Evolutionary conservation across 2,888 invertebrate genomes (phyloP).

Genomic region (Electrophaes corylata): DNA sequence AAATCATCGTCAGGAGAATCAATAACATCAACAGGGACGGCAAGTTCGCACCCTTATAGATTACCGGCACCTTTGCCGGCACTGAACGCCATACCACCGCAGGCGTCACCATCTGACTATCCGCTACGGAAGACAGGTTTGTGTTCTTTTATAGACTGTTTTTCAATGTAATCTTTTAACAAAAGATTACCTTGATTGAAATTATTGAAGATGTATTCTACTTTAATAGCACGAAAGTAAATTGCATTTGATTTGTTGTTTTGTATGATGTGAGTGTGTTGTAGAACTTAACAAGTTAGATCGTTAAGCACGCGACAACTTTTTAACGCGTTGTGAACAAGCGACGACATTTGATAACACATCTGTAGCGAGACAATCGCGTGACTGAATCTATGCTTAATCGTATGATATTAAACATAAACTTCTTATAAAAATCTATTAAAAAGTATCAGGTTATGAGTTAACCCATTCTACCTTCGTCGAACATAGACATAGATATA

Average conservation of each 20-base stretch:
- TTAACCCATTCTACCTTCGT: background rate
- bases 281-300: conserved; percentile 9
- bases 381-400: no score
- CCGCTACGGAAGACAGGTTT: conserved; percentile 97
- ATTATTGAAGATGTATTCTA: background rate
- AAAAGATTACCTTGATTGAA: background rate
- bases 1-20: conserved; percentile 87
- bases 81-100: conserved; percentile 65
- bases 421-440: no score
- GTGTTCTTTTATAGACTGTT: conserved; percentile 38
- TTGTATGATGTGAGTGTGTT: conserved; percentile 8
- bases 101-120: conserved; percentile 87
- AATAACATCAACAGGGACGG: conserved; percentile 81
- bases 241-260: conserved; percentile 8
- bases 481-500: no score
- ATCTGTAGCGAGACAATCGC: no score
- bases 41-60: conserved; percentile 88
- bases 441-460: no score
- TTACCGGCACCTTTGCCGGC: conserved; percentile 85
- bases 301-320: background rate
- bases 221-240: conserved; percentile 5
- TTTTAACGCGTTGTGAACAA: no score
- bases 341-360: no score
- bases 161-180: background rate
- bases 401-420: no score